phyloP scores from a whole-genome alignment of 2,113 vertebrate genomes.

The Catagonus wagneri region DNA sequence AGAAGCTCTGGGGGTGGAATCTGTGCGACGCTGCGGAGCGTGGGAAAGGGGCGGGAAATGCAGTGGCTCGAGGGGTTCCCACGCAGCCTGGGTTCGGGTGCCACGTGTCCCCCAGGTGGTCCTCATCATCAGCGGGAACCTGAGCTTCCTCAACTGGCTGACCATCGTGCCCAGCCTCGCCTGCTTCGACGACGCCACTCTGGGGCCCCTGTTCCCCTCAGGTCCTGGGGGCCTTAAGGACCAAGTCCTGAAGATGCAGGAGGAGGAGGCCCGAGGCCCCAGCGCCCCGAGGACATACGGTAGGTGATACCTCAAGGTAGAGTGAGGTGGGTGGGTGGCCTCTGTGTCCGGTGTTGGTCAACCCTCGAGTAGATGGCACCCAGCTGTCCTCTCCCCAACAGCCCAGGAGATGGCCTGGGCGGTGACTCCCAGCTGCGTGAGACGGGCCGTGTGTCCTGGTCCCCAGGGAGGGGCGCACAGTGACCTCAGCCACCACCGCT shows the following conservation, averaged over 20 bases:
- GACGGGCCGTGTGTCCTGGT: background rate
- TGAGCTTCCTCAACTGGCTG: slow-evolving; percentile 99
- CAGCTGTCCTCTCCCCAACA: background rate
- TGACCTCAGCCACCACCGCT: background rate
- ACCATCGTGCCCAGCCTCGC: slow-evolving; percentile 96
- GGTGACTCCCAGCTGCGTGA: accelerated
- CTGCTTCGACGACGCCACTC: slow-evolving; percentile 93
- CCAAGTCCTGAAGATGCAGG: slow-evolving; percentile 85
- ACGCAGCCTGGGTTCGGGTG: background rate
- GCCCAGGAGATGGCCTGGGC: background rate
- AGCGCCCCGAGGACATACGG: slow-evolving; percentile 76
- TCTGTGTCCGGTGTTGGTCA: background rate
- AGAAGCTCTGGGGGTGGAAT: background rate
- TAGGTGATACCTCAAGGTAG: slow-evolving; percentile 72
- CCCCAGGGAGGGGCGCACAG: too few species aligned
- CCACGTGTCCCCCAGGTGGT: slow-evolving; percentile 85
- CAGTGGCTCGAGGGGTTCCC: background rate
- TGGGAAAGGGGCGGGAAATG: too few species aligned
- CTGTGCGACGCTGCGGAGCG: accelerated
- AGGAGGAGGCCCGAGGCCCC: background rate
- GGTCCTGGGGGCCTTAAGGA: slow-evolving; percentile 76
- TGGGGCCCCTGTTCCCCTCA: slow-evolving; percentile 89
- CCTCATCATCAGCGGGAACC: slow-evolving; percentile 95
- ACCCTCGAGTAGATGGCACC: background rate
- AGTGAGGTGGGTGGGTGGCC: background rate